Evolutionary conservation across 64 coral and sea anemone genomes (phyloP).

Genomic region (Montipora efflorescens): DNA sequence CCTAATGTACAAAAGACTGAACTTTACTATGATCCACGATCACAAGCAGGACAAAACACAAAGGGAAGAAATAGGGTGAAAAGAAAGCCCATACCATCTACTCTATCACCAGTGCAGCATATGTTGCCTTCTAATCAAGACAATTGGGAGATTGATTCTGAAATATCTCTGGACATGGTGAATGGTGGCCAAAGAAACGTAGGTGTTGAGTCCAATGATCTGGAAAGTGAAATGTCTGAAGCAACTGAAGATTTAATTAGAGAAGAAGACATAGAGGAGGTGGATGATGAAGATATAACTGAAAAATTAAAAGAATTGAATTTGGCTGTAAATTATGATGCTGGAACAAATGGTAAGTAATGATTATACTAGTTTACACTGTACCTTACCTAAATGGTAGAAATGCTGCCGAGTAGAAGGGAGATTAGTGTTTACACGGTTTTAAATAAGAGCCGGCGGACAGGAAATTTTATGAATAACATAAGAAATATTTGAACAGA

Average conservation of each 20-base stretch:
- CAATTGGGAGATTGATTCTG: slow-evolving; percentile 79
- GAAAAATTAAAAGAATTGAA: slow-evolving; percentile 92
- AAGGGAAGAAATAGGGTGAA: slow-evolving; percentile 16
- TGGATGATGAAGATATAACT: slow-evolving; percentile 80
- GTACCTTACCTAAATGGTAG: too few relatives aligned
- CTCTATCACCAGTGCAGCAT: slow-evolving; percentile 13
- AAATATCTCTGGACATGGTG: slow-evolving; percentile 69
- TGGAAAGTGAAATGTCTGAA: slow-evolving; percentile 63
- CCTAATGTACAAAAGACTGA: neutral
- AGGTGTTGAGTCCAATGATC: slow-evolving; percentile 28
- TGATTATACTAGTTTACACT: neutral
- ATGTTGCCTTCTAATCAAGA: slow-evolving; percentile 35
- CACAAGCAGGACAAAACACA: slow-evolving; percentile 24
- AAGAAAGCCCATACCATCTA: slow-evolving; percentile 6
- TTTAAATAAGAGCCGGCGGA: too few relatives aligned
- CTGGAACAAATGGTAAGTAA: slow-evolving; percentile 63
- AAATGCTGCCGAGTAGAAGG: too few relatives aligned
- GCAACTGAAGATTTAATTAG: slow-evolving; percentile 63
- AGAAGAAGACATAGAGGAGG: slow-evolving; percentile 76
- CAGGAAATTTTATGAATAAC: too few relatives aligned
- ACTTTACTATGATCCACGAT: neutral
- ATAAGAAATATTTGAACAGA: too few relatives aligned
- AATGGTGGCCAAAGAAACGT: slow-evolving; percentile 36
- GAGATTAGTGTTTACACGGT: too few relatives aligned
- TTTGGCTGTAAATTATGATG: slow-evolving; percentile 87